Percentiles rank a stretch among this genome's conserved stretches.
Conservation (phyloP, 1,140 invertebrate genomes). For the Nebria ingens region DNA sequence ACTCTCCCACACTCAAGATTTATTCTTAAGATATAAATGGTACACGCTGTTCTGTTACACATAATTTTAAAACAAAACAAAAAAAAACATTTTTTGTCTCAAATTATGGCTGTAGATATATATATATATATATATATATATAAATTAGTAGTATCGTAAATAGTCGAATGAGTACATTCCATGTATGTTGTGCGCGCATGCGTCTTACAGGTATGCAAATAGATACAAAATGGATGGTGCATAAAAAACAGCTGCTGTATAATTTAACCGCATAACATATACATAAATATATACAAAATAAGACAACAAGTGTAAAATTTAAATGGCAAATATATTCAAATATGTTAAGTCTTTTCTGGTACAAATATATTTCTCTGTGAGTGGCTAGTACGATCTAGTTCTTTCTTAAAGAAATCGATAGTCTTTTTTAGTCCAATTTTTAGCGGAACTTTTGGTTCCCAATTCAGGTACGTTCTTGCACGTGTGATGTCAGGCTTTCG, state of each 20-base stretch:
- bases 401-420: conserved; percentile 83
- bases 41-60: too few species aligned
- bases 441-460: conserved; percentile 87
- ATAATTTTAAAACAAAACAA: too few species aligned
- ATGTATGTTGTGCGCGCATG: too few species aligned
- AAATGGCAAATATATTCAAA: not conserved
- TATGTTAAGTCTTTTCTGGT: conserved; percentile 17
- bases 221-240: not conserved
- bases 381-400: conserved; percentile 56
- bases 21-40: too few species aligned
- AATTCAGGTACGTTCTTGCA: conserved; percentile 77
- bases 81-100: too few species aligned
- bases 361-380: conserved; percentile 25
- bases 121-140: too few species aligned
- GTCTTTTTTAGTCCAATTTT: conserved; percentile 77
- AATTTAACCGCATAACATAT: conserved; percentile 3
- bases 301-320: not conserved
- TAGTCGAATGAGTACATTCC: too few species aligned
- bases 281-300: conserved; percentile 2
- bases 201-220: too few species aligned
- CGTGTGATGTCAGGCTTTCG: conserved; percentile 85
- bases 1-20: too few species aligned
- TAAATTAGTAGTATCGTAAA: too few species aligned
- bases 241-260: not conserved
- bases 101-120: too few species aligned